These are phyloP conservation scores for Drosophila yooni DNA, from an alignment of 2,888 invertebrate genomes.

Conservation along the genomic window DNA sequence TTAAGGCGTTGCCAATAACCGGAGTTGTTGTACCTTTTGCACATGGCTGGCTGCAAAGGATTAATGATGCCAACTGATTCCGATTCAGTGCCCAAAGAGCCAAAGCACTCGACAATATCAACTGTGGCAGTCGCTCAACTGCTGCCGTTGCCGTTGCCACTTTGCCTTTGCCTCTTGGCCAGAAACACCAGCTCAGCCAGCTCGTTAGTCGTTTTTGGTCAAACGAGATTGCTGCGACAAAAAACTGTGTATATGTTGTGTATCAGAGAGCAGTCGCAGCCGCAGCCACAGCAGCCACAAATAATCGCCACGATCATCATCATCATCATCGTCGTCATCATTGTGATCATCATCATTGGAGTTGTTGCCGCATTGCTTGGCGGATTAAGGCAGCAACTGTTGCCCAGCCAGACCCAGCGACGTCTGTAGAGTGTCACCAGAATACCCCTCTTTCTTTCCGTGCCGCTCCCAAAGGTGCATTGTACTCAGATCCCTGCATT, in stretches of 20 bases:
- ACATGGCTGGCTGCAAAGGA: constrained; percentile 66
- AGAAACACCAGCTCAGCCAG: constrained; percentile 62
- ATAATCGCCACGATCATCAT: constrained; percentile 76
- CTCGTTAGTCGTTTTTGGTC: constrained; percentile 83
- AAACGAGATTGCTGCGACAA: constrained; percentile 70
- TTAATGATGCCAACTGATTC: constrained; percentile 81
- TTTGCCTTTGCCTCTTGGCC: constrained; percentile 20
- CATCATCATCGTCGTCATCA: constrained; percentile 52
- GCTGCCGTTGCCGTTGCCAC: constrained; percentile 6
- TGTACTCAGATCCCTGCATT: constrained; percentile 59
- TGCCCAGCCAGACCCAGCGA: constrained; percentile 75
- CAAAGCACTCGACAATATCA: constrained; percentile 53
- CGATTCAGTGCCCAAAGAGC: constrained; percentile 35
- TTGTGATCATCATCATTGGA: constrained; percentile 40
- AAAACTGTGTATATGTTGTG: constrained; percentile 56
- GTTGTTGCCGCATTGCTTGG: constrained; percentile 64
- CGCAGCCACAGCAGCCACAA: constrained; percentile 59
- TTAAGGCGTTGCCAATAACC: constrained; percentile 61
- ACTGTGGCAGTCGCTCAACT: constrained; percentile 78
- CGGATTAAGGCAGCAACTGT: constrained; percentile 67
- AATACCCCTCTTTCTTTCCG: constrained; percentile 1
- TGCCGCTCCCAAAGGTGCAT: constrained; percentile 49
- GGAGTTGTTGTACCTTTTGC: constrained; percentile 33
- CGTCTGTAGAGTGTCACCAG: constrained; percentile 71
- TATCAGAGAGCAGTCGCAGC: constrained; percentile 44